Conservation (phyloP, 2,888 invertebrate genomes). For the Dolomedes plantarius region DNA sequence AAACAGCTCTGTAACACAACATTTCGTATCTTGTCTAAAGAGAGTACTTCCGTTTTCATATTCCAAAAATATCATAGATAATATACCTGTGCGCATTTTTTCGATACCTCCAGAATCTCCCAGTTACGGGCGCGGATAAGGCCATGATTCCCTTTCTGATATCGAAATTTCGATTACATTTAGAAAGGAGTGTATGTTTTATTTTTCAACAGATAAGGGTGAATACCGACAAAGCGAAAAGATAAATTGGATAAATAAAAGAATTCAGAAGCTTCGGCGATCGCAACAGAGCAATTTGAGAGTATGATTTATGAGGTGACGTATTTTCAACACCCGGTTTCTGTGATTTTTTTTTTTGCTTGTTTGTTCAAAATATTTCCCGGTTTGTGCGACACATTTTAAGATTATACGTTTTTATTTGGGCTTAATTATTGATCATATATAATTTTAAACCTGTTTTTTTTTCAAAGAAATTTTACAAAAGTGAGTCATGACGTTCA, state of each 20-base stretch:
- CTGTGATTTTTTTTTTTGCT: too few species aligned
- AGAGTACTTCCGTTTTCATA: not conserved
- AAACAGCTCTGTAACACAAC: not conserved
- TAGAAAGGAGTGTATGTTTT: not conserved
- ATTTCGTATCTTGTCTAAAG: not conserved
- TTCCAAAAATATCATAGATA: not conserved
- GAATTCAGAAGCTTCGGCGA: too few species aligned
- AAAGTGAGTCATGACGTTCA: too few species aligned
- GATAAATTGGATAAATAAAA: not conserved
- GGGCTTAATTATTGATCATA: too few species aligned
- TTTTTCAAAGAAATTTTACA: too few species aligned
- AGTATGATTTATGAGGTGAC: too few species aligned
- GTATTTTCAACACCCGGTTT: too few species aligned
- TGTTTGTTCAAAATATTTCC: too few species aligned
- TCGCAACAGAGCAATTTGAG: too few species aligned
- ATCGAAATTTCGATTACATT: slow-evolving; percentile 7
- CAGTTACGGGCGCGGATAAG: not conserved
- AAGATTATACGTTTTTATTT: too few species aligned
- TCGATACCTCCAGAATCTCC: not conserved
- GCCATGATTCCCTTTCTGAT: not conserved
- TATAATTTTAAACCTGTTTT: too few species aligned
- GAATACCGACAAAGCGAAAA: not conserved
- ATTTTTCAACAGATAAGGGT: not conserved
- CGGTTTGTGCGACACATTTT: too few species aligned
- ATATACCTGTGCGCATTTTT: not conserved